A percentile compares a stretch with the other conserved stretches of the same genome.
Conservation (phyloP, 2,797 vertebrate species). For the Setipinna tenuifilis region DNA sequence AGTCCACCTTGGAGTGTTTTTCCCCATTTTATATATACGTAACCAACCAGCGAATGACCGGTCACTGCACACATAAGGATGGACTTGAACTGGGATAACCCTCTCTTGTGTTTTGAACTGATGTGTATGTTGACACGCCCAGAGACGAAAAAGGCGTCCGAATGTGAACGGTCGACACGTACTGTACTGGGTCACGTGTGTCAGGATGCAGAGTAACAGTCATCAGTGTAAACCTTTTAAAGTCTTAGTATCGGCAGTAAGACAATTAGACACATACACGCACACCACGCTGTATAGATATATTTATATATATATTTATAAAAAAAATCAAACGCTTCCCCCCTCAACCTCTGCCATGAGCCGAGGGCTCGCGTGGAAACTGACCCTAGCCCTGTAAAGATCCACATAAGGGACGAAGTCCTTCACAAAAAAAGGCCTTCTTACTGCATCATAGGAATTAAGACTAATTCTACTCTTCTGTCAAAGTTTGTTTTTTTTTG, state of each 20-base stretch:
- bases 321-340: neutral
- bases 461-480: conserved; percentile 12
- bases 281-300: conserved; percentile 17
- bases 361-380: neutral
- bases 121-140: neutral
- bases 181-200: neutral
- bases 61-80: neutral
- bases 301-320: no score
- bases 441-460: neutral
- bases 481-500: neutral
- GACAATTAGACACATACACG: neutral
- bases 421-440: conserved; percentile 24
- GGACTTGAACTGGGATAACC: neutral
- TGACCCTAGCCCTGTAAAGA: neutral
- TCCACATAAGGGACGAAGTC: neutral
- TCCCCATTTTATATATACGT: neutral
- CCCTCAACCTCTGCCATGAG: neutral
- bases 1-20: neutral
- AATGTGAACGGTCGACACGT: neutral
- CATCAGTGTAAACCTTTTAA: conserved; percentile 52
- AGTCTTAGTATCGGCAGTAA: conserved; percentile 36
- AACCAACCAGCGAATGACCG: neutral
- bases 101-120: neutral
- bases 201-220: conserved; percentile 46
- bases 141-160: neutral